phyloP scores from a whole-genome alignment of 2,888 invertebrate species.

The Lasioglossum zephyrum region DNA sequence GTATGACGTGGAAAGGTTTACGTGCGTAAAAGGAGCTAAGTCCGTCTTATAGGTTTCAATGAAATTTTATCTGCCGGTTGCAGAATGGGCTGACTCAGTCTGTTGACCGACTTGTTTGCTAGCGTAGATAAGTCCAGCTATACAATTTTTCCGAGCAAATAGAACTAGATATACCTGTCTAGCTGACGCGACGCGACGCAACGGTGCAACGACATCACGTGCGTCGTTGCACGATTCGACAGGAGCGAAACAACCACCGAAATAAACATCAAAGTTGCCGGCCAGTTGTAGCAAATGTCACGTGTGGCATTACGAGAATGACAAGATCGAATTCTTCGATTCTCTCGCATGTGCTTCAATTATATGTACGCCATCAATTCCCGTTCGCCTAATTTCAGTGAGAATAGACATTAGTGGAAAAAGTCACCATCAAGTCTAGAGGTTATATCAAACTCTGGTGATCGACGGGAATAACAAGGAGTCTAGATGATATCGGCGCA shows the following conservation, averaged over 20 bases:
- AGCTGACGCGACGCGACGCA: too few relatives aligned
- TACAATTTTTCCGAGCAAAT: not conserved
- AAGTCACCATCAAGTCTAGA: not conserved
- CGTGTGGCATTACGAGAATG: not conserved
- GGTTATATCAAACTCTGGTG: not conserved
- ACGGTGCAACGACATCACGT: constrained; percentile 10
- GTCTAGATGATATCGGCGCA: too few relatives aligned
- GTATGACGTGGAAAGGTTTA: not conserved
- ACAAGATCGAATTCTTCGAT: too few relatives aligned
- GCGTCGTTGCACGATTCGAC: not conserved
- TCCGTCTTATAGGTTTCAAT: not conserved
- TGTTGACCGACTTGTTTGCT: constrained; percentile 25
- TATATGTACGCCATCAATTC: not conserved
- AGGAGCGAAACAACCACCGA: not conserved
- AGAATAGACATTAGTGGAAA: too few relatives aligned
- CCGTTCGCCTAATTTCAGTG: too few relatives aligned
- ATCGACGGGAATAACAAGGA: too few relatives aligned
- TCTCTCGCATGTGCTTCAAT: not conserved
- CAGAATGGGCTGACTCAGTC: constrained; percentile 16
- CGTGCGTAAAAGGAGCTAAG: not conserved
- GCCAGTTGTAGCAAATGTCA: not conserved
- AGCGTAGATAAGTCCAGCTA: not conserved
- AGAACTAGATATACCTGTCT: constrained; percentile 11
- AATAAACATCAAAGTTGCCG: not conserved
- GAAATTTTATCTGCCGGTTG: constrained; percentile 24